Evolutionary conservation across 2,888 invertebrate genomes (phyloP).

Genomic region (Pyrocoelia pectoralis): DNA sequence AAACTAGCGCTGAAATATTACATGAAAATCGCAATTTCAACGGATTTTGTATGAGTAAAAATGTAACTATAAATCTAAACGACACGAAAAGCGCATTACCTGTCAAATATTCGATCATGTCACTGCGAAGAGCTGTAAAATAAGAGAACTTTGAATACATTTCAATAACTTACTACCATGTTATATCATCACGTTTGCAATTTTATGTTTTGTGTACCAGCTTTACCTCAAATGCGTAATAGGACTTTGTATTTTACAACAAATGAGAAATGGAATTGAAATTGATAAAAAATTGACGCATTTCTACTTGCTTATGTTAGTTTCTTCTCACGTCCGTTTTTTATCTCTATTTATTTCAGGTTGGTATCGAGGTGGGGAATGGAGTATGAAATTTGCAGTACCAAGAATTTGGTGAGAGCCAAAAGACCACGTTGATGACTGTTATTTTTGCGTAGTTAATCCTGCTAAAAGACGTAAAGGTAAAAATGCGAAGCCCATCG

Average conservation of each 20-base stretch:
- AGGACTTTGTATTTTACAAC: too few species aligned
- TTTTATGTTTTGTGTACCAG: too few species aligned
- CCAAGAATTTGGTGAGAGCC: too few species aligned
- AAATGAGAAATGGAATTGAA: too few species aligned
- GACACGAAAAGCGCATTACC: constrained; percentile 25
- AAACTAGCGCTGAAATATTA: constrained; percentile 23
- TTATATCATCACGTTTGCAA: not conserved
- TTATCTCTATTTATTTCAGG: too few species aligned
- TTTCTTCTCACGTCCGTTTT: too few species aligned
- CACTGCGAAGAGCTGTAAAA: constrained; percentile 5
- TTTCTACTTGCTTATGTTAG: too few species aligned
- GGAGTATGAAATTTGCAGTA: too few species aligned
- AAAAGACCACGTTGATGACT: too few species aligned
- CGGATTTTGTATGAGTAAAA: constrained; percentile 16
- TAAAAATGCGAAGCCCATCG: not conserved
- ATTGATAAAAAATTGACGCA: too few species aligned
- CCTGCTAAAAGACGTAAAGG: not conserved
- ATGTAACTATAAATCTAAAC: constrained; percentile 19
- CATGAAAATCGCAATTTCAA: constrained; percentile 27
- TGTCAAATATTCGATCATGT: constrained; percentile 7
- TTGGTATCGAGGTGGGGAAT: too few species aligned
- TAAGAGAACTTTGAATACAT: not conserved
- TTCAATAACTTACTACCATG: not conserved
- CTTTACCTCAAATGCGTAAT: too few species aligned
- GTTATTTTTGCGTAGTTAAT: not conserved